phyloP scores from a whole-genome alignment of 2,113 vertebrate genomes.

The Glaucidium brasilianum region DNA sequence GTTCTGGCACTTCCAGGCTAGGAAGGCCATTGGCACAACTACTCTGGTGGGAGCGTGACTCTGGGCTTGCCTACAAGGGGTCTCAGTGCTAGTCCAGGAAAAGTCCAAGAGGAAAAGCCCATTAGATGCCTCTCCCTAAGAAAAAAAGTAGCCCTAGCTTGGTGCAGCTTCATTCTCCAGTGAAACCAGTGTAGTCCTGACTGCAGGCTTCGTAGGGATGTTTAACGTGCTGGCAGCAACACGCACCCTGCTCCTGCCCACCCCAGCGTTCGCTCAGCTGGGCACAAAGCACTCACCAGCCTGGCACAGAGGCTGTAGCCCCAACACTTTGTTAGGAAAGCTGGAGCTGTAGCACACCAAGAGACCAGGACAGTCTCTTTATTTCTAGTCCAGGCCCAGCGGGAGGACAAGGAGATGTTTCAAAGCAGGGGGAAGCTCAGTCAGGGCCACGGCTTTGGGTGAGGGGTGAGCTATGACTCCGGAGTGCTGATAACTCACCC shows the following conservation, averaged over 20 bases:
- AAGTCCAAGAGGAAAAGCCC: background rate
- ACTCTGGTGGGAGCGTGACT: background rate
- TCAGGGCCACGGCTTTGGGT: background rate
- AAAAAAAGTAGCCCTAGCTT: background rate
- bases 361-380: background rate
- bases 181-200: background rate
- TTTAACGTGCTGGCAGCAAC: background rate
- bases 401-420: background rate
- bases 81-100: background rate
- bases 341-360: background rate
- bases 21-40: background rate
- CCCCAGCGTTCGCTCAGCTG: background rate
- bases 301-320: background rate
- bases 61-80: background rate
- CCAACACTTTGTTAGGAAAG: background rate
- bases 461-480: background rate
- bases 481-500: background rate
- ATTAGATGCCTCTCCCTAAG: background rate
- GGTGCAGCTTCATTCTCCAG: background rate
- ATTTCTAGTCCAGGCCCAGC: background rate
- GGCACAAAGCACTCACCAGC: background rate
- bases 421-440: background rate
- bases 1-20: background rate
- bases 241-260: background rate
- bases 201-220: background rate